Evolutionary conservation across 2,888 invertebrate genomes (phyloP), one percentile per base, ranked within the genome.

Genomic region (Drosophila maculinotata): DNA sequence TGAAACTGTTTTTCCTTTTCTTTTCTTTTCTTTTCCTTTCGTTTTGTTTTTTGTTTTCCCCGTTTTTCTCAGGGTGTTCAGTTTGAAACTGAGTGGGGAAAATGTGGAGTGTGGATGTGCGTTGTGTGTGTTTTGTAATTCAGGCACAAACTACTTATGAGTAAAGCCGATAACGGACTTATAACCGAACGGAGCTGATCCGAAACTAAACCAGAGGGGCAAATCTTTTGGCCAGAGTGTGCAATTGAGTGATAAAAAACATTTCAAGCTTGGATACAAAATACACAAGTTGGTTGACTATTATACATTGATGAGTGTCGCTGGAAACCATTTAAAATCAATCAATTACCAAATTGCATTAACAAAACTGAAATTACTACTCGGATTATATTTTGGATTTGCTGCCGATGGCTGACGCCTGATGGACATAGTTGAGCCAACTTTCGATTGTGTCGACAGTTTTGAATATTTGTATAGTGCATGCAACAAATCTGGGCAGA

Each of bases 1-100:
- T 49, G 60, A 45, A 59, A 31, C 41, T 25, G n/a, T 42, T 28
- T 31, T 36, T 35, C n/a, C n/a, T n/a, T n/a, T n/a, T n/a, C n/a
- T n/a, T n/a, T n/a, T n/a, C n/a, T n/a, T n/a, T n/a, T n/a, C n/a
- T n/a, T n/a, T n/a, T 12, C 20, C 26, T 42, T 31, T 9, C 12
- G 8, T 15, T 4, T 3, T 23, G 12, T 4, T 14, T 10, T 17
- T 31, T n/a, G 20, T n/a, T n/a, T 54, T n/a, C n/a, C n/a, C n/a
- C n/a, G n/a, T n/a, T n/a, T 8, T 31, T 2, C 2, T 2, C 14
- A 20, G 30, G 45, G n/a, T 44, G 15, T 26, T 28, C 28, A 30
- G 30, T 20, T 12, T 20, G 12, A 31, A 14, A 31, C 3, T 20
- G 30, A 20, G 9, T 30, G 17, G 30, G 44, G 9, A 8, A 15